These are phyloP conservation scores for Dolichallabes microphthalmus DNA, from an alignment of 2,113 vertebrate species.

Conservation along the genomic window DNA sequence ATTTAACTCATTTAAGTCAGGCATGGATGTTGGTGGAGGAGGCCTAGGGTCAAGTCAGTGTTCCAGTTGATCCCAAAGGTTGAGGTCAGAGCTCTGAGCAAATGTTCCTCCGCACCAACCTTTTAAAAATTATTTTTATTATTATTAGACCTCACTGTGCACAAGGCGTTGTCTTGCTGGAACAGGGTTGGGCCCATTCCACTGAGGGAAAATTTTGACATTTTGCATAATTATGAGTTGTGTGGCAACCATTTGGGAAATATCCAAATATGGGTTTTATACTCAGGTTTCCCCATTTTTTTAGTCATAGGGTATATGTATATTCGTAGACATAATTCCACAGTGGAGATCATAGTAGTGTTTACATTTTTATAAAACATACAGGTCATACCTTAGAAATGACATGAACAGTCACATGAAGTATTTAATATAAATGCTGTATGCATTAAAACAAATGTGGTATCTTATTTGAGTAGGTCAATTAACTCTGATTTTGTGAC, in stretches of 20 bases:
- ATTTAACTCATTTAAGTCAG: not conserved
- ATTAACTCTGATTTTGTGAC: not conserved
- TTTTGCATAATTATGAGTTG: no score
- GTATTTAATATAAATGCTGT: not conserved
- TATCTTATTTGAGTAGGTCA: not conserved
- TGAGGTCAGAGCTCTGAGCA: not conserved
- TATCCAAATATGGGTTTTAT: not conserved
- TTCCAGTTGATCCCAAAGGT: not conserved
- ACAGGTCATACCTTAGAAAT: not conserved
- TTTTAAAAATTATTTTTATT: no score
- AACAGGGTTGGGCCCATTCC: not conserved
- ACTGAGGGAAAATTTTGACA: not conserved
- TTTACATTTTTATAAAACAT: not conserved
- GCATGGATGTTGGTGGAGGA: not conserved
- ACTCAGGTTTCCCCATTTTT: not conserved
- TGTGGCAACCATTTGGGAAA: not conserved
- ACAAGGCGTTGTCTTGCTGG: not conserved
- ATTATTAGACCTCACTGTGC: not conserved
- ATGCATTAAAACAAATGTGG: not conserved
- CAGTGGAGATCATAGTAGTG: not conserved
- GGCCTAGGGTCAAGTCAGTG: not conserved
- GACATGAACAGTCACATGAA: not conserved
- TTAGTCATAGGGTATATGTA: not conserved
- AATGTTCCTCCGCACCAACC: not conserved
- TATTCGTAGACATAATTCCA: not conserved